These are phyloP conservation scores for Orgyia antiqua DNA, from an alignment of 2,888 invertebrate genomes.

Conservation along the genomic window DNA sequence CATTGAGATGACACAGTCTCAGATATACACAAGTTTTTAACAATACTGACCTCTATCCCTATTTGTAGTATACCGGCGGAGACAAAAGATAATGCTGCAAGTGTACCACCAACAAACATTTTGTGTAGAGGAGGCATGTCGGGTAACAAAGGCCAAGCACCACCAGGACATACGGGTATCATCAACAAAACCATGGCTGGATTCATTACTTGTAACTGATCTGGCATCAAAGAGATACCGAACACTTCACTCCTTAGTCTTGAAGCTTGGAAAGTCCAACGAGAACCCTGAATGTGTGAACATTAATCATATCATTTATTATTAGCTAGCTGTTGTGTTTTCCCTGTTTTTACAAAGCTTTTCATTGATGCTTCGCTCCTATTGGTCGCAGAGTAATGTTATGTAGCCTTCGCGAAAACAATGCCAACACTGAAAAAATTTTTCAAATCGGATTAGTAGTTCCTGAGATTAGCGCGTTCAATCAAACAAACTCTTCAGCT, in stretches of 20 bases:
- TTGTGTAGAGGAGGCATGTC: slow-evolving; percentile 81
- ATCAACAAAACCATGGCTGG: slow-evolving; percentile 84
- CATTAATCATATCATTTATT: too few species aligned
- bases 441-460: too few species aligned
- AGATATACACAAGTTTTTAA: too few species aligned
- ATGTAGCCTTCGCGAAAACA: too few species aligned
- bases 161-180: slow-evolving; percentile 81
- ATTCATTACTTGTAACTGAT: slow-evolving; percentile 89
- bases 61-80: slow-evolving; percentile 82
- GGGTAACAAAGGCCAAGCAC: slow-evolving; percentile 59
- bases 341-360: too few species aligned
- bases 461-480: too few species aligned
- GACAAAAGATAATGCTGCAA: slow-evolving; percentile 79
- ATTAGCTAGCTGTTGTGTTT: too few species aligned
- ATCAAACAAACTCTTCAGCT: too few species aligned
- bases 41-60: slow-evolving; percentile 63
- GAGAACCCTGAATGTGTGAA: slow-evolving; percentile 82
- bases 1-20: too few species aligned
- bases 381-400: too few species aligned
- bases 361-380: too few species aligned
- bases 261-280: slow-evolving; percentile 88
- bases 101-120: slow-evolving; percentile 82
- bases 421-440: too few species aligned
- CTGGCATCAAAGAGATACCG: slow-evolving; percentile 80
- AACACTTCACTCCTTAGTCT: slow-evolving; percentile 80